A percentile compares a stretch with the other conserved stretches of the same genome.
These are phyloP conservation scores for Athene noctua DNA, from an alignment of 2,113 vertebrate genomes.

Conservation along the genomic window DNA sequence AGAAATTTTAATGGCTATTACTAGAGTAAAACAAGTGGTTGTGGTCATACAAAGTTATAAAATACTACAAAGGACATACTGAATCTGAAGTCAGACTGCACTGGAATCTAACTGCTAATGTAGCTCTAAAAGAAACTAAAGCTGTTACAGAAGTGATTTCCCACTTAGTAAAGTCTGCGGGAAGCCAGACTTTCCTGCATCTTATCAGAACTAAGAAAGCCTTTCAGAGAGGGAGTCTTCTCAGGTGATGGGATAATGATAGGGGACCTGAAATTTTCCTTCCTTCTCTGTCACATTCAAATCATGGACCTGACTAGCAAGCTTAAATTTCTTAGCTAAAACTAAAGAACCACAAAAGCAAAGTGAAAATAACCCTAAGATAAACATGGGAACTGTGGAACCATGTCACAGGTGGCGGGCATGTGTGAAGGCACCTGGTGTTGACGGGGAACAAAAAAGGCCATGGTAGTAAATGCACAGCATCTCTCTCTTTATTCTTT, in stretches of 20 bases:
- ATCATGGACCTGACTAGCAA: background rate
- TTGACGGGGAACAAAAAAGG: background rate
- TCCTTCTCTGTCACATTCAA: background rate
- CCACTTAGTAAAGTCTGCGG: background rate
- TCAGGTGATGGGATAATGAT: background rate
- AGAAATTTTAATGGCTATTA: background rate
- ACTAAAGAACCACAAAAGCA: background rate
- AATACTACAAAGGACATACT: background rate
- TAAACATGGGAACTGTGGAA: background rate
- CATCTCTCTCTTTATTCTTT: background rate
- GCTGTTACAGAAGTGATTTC: background rate
- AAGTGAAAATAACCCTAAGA: background rate
- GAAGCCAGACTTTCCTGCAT: background rate
- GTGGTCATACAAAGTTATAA: background rate
- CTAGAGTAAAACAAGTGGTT: background rate
- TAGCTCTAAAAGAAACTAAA: background rate
- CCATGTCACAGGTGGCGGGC: rapidly evolving
- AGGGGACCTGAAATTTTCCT: background rate
- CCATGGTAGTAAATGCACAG: background rate
- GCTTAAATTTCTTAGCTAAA: background rate
- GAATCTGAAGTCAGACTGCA: background rate
- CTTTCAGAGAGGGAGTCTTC: background rate
- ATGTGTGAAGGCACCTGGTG: background rate
- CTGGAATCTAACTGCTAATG: background rate
- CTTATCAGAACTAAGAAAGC: background rate